phyloP scores from a whole-genome alignment of 1,140 invertebrate species.

The Platyscapa corneri region DNA sequence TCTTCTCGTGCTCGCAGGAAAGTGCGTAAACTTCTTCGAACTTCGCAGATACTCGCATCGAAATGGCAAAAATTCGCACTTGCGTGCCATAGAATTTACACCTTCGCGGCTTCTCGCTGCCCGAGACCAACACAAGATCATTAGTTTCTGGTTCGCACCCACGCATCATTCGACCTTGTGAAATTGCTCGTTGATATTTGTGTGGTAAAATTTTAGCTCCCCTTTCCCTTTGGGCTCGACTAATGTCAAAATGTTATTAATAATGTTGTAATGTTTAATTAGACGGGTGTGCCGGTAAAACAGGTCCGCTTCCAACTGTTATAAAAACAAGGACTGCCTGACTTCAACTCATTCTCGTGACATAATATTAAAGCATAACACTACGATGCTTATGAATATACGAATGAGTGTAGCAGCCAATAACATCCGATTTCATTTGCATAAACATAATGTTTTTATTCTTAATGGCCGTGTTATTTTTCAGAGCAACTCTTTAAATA shows the following conservation, averaged over 20 bases:
- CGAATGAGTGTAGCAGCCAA: too few species aligned
- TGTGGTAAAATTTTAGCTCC: neutral
- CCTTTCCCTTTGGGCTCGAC: too few species aligned
- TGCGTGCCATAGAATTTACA: neutral
- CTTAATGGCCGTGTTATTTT: too few species aligned
- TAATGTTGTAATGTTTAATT: too few species aligned
- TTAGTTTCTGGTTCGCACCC: neutral
- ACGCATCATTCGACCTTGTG: neutral
- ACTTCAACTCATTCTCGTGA: neutral
- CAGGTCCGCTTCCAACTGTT: neutral
- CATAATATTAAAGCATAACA: neutral
- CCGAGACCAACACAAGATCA: neutral
- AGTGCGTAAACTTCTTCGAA: neutral
- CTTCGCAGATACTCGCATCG: neutral
- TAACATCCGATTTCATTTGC: too few species aligned
- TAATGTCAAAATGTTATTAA: too few species aligned
- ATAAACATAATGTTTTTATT: too few species aligned
- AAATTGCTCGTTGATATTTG: neutral
- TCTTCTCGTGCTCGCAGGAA: neutral
- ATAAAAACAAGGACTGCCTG: neutral
- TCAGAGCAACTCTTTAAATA: too few species aligned
- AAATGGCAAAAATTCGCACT: neutral
- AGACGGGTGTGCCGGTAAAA: neutral
- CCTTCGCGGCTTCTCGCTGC: neutral
- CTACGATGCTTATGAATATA: neutral